Evolutionary conservation across 2,113 vertebrate species (phyloP), one percentile per base, ranked within the genome.

Genomic region (Equus quagga): DNA sequence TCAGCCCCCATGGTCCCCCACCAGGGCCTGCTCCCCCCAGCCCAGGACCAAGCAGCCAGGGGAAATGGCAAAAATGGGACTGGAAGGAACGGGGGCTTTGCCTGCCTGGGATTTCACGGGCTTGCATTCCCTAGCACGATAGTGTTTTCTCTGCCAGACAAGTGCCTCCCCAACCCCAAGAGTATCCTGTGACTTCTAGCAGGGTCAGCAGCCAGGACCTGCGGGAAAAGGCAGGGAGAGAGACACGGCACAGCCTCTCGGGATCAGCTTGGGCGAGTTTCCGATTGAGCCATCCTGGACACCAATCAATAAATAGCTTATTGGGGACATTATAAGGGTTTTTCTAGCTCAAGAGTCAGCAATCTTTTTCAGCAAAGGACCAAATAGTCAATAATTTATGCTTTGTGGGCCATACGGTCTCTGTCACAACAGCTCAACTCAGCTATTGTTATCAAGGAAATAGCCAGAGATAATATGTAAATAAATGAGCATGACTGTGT

Each of bases 371-470:
- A 18, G 10, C 15, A 67, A 72, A 82, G 36, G 31, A 28, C 60
- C 24, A 44, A 24, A 41, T 1, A 51, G 90, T 19, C n/a, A 21
- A 60, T 41, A 79, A 70, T 51, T 51, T 18, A 49, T 65, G 18
- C 44, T 79, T 44, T 51, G 12, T 0, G 7, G 9, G 5, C 12
- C 5, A 3, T 8, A 12, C 3, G 0, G 49, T 73, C 72, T 75
- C 89, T 9, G 24, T 64, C 75, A 14, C 14, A 56, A 13, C 33
- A 18, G 5, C 2, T 54, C 6, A 4, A 26, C 9, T 24, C 58
- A n/a, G 6, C 41, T 31, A 18, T 2, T 70, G 17, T 11, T 15
- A 26, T 24, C 65, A 21, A 4, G 11, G 24, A 80, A 65, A 62
- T n/a, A 60, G 56, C 28, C n/a, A 3, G 14, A 31, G 28, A 26